Evolutionary conservation across 2,888 invertebrate species (phyloP), one percentile per base, ranked within the genome.

Genomic region (Drosophila neonasuta): DNA sequence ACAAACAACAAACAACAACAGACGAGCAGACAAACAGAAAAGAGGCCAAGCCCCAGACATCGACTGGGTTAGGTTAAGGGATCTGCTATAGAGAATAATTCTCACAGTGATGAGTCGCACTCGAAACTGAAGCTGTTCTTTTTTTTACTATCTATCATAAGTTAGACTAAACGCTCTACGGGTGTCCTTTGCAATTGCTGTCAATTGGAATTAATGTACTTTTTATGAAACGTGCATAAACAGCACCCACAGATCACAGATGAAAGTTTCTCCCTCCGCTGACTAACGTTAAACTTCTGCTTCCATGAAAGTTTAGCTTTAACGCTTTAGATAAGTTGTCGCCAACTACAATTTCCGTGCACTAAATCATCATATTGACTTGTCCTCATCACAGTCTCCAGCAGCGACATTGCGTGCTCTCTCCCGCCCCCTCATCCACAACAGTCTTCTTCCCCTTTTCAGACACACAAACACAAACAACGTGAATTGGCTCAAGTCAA

Each of bases 161-260:
- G 54, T 24, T 24, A 13, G 55, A 63, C 55, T 68, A 64, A 70
- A 65, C 44, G 70, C 75, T 58, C 74, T 73, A 68, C 84, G 81
- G 81, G 73, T 54, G 68, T 64, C 70, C 80, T 57, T 51, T 84
- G 80, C 86, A 87, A 87, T 88, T 88, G 84, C 77, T 76, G 79
- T 68, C 88, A 88, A 89, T 85, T 87, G 77, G 81, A 86, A 89
- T 88, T 88, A 87, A 89, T 88, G 89, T 69, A 67, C 74, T 88
- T 88, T 86, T 83, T 77, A 87, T 83, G 76, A 79, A 80, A 74
- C 66, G 63, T 80, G 68, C 76, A 86, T 70, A 56, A 78, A 68
- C 74, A 45, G 63, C 77, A 73, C 74, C 73, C 68, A 64, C 65
- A 58, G 51, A 42, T 49, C 34, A 29, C 15, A 13, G 48, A 41